These are phyloP conservation scores for Etheostoma spectabile DNA, from an alignment of 2,113 vertebrate species.

Conservation along the genomic window DNA sequence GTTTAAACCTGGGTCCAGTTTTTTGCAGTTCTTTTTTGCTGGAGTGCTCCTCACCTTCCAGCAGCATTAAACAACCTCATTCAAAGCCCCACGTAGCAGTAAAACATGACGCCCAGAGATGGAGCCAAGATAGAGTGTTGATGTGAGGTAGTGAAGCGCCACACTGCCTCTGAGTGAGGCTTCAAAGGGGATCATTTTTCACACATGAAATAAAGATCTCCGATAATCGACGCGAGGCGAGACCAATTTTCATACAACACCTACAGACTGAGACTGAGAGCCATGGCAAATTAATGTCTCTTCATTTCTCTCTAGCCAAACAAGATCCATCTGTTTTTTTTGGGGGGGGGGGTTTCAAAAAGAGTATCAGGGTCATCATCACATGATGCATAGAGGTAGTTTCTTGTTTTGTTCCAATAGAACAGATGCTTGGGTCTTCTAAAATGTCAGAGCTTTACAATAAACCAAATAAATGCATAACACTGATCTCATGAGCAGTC, in stretches of 20 bases:
- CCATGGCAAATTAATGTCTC: conserved; percentile 53
- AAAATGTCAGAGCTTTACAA: conserved; percentile 31
- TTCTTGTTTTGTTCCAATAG: conserved; percentile 30
- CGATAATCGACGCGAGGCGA: conserved; percentile 72
- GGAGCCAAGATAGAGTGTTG: conserved; percentile 78
- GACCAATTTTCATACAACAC: conserved; percentile 61
- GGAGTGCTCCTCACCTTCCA: conserved; percentile 59
- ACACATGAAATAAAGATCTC: conserved; percentile 82
- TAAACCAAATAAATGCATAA: conserved; percentile 24
- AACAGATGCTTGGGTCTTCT: conserved; percentile 22
- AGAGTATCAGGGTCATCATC: conserved; percentile 11
- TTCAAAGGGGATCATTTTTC: conserved; percentile 80
- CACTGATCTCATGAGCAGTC: conserved; percentile 27
- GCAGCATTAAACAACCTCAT: conserved; percentile 59
- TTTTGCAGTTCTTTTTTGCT: conserved; percentile 34
- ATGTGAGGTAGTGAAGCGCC: conserved; percentile 72
- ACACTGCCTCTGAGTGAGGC: conserved; percentile 62
- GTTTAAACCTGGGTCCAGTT: conserved; percentile 39
- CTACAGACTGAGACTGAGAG: conserved; percentile 49
- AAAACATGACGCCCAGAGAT: conserved; percentile 73
- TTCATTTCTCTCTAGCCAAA: conserved; percentile 47
- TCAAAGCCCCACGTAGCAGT: conserved; percentile 64
- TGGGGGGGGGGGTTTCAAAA: not conserved
- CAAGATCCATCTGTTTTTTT: conserved; percentile 34
- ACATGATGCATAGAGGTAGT: conserved; percentile 28